phyloP scores from a whole-genome alignment of 2,888 invertebrate species.

The Eudemis profundana region DNA sequence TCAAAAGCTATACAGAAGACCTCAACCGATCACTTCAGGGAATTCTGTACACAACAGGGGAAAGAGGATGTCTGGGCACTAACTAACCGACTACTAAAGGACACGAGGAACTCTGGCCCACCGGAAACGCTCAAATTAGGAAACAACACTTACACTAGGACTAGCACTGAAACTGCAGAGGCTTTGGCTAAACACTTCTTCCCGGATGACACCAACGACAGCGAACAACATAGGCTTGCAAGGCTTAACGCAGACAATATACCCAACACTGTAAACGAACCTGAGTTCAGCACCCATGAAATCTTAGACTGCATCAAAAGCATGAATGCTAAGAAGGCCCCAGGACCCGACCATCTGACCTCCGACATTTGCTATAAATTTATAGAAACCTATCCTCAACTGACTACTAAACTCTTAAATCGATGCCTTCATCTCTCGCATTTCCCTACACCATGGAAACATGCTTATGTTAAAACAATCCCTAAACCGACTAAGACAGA shows the following conservation, averaged over 20 bases:
- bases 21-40: no score
- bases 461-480: not conserved
- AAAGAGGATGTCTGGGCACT: no score
- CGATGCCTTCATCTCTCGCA: not conserved
- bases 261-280: not conserved
- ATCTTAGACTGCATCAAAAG: not conserved
- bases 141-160: no score
- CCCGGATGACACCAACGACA: not conserved
- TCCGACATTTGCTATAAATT: not conserved
- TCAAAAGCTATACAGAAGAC: no score
- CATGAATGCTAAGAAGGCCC: not conserved
- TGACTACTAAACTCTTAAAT: not conserved
- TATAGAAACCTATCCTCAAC: not conserved
- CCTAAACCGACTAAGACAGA: not conserved
- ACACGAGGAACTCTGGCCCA: no score
- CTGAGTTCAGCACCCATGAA: no score
- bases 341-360: not conserved
- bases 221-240: not conserved
- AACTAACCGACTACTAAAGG: no score
- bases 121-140: no score
- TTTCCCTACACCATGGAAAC: not conserved
- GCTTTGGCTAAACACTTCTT: not conserved
- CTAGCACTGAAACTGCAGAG: no score
- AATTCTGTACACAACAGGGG: no score
- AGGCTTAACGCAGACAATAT: not conserved